Conservation (phyloP, 2,113 vertebrate species). For the Nymphicus hollandicus region DNA sequence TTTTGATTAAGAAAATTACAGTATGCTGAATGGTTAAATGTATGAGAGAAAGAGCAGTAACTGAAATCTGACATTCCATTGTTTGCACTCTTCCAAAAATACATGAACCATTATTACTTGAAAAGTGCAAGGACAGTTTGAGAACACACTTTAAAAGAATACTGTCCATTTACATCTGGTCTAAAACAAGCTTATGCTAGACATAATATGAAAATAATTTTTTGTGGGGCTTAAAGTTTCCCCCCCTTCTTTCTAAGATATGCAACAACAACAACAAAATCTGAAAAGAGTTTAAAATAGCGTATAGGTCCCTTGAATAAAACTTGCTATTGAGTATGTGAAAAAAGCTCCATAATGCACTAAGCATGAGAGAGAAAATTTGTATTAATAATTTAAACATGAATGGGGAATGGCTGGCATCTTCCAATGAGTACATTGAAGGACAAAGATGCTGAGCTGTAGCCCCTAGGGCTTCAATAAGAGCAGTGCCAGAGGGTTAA, state of each 20-base stretch:
- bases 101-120: background rate
- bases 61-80: constrained; percentile 40
- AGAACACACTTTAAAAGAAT: background rate
- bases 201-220: background rate
- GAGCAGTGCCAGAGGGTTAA: background rate
- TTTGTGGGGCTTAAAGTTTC: background rate
- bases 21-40: constrained; percentile 40
- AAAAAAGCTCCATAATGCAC: background rate
- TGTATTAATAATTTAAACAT: background rate
- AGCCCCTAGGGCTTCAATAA: background rate
- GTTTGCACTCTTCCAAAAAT: constrained; percentile 40
- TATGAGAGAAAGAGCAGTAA: constrained; percentile 17
- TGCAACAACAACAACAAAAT: background rate
- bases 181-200: background rate
- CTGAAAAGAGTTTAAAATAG: background rate
- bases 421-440: fast-evolving
- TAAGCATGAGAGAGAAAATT: background rate
- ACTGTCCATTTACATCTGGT: background rate
- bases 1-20: constrained; percentile 57
- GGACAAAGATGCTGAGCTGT: background rate
- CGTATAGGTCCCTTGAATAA: background rate
- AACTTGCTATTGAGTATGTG: background rate
- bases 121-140: constrained; percentile 3
- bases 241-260: background rate
- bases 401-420: background rate